These are phyloP conservation scores for Oryzias sinensis DNA, from an alignment of 2,797 vertebrate genomes.

Conservation along the genomic window DNA sequence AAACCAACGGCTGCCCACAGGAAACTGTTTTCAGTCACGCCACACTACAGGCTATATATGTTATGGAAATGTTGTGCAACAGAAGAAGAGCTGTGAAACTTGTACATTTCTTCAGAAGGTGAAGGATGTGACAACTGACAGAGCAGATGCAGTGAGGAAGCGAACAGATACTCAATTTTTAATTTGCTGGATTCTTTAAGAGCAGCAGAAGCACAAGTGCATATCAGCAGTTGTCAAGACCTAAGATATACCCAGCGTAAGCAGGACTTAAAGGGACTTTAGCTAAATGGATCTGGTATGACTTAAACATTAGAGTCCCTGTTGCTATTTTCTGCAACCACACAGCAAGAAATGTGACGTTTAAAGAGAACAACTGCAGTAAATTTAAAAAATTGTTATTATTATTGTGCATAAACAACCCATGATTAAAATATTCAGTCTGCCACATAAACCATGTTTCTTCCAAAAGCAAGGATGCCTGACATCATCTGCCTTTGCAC, in stretches of 20 bases:
- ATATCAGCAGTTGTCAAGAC: slow-evolving; percentile 52
- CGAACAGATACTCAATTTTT: slow-evolving; percentile 65
- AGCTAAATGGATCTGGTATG: slow-evolving; percentile 41
- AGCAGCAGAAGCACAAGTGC: slow-evolving; percentile 34
- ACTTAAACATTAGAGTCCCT: slow-evolving; percentile 18
- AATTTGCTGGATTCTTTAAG: slow-evolving; percentile 59
- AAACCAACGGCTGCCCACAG: slow-evolving; percentile 2
- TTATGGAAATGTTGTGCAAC: slow-evolving; percentile 51
- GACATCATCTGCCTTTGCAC: neutral
- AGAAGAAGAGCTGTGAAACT: slow-evolving; percentile 67
- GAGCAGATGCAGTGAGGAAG: slow-evolving; percentile 55
- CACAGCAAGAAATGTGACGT: neutral
- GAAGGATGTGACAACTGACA: slow-evolving; percentile 70
- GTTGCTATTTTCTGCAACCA: slow-evolving; percentile 6
- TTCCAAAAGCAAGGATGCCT: neutral
- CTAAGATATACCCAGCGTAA: slow-evolving; percentile 40
- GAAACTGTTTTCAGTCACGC: slow-evolving; percentile 19
- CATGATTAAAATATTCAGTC: slow-evolving; percentile 17
- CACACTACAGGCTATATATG: slow-evolving; percentile 20
- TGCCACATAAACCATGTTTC: slow-evolving; percentile 1
- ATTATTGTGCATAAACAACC: neutral
- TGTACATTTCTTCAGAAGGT: slow-evolving; percentile 47
- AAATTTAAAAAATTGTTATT: neutral
- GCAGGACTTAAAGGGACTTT: slow-evolving; percentile 45
- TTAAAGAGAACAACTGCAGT: neutral